Conservation (phyloP, 2,888 invertebrate species). For the Resseliella maxima region DNA sequence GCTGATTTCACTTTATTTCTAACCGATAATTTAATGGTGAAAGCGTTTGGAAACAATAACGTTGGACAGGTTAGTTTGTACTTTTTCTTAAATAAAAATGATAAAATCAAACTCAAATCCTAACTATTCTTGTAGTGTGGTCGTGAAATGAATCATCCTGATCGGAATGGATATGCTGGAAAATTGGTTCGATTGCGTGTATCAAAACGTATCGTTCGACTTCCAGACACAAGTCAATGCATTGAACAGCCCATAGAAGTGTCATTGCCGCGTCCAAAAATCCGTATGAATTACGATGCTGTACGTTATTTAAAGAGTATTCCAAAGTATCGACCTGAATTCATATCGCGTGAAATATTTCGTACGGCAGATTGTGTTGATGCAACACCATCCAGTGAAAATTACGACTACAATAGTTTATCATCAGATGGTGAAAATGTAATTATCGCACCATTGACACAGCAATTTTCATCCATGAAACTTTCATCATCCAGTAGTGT, state of each 20-base stretch:
- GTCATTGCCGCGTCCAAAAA: slow-evolving; percentile 66
- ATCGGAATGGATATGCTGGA: slow-evolving; percentile 64
- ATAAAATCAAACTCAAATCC: not conserved
- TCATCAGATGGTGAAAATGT: not conserved
- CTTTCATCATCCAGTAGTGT: not conserved
- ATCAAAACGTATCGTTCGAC: slow-evolving; percentile 67
- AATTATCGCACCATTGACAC: not conserved
- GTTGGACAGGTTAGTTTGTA: slow-evolving; percentile 64
- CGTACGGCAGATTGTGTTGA: not conserved
- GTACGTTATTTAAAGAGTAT: slow-evolving; percentile 67
- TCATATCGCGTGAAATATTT: slow-evolving; percentile 46
- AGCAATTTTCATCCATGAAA: not conserved
- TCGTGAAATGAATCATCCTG: slow-evolving; percentile 64
- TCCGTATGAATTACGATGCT: slow-evolving; percentile 64
- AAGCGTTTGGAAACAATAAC: slow-evolving; percentile 67
- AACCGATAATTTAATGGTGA: slow-evolving; percentile 65
- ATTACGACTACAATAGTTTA: not conserved
- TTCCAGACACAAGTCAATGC: slow-evolving; percentile 65
- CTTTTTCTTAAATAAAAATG: not conserved
- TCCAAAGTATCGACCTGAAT: slow-evolving; percentile 64
- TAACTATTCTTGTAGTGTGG: slow-evolving; percentile 63
- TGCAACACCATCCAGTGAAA: not conserved
- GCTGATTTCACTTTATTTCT: slow-evolving; percentile 68
- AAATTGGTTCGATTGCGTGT: slow-evolving; percentile 66
- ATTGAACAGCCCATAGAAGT: slow-evolving; percentile 66